Evolutionary conservation across 1,140 invertebrate species (phyloP), one percentile per base, ranked within the genome.

Genomic region (Microplitis mediator): DNA sequence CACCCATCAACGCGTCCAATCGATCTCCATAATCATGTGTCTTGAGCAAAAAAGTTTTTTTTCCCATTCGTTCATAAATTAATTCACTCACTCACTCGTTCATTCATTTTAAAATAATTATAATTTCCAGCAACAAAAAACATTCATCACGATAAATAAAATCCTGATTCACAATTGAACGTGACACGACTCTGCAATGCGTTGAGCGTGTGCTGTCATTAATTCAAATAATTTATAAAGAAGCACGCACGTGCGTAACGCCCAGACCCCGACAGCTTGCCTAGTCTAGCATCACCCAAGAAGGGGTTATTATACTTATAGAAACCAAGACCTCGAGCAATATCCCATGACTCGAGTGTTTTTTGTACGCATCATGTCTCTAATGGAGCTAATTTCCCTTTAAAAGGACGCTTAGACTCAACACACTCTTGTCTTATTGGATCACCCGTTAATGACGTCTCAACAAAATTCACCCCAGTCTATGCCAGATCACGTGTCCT

Each of bases 151-250:
- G 16, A 16, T 54, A 16, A 14, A 54, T 14, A 13, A 16, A 54
- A 54, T 13, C 34, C 64, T 71, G 69, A 75, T 76, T 76, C 69
- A 78, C 81, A 80, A 81, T 78, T 78, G 68, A 70, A 76, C 79
- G 77, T 77, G 77, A 81, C 78, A 78, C 79, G 78, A 74, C 23
- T 23, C 23, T 23, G 23, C 23, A 23, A 23, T 23, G 23, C 23
- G 23, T 23, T 23, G 74, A 75, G 81, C 82, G 81, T 82, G 81
- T 80, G 80, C 76, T 77, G 78, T 86, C 85, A 85, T 87, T 86
- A 87, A 87, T 87, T 86, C 83, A 84, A 84, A 86, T 86, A 86
- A 87, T 85, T 84, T 84, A 83, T 82, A 82, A 83, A 85, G 79
- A 83, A 75, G 79, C 82, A 85, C 82, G 83, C 84, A 82, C 85